Conservation (phyloP, 2,888 invertebrate genomes). For the Leucophora obtusa region DNA sequence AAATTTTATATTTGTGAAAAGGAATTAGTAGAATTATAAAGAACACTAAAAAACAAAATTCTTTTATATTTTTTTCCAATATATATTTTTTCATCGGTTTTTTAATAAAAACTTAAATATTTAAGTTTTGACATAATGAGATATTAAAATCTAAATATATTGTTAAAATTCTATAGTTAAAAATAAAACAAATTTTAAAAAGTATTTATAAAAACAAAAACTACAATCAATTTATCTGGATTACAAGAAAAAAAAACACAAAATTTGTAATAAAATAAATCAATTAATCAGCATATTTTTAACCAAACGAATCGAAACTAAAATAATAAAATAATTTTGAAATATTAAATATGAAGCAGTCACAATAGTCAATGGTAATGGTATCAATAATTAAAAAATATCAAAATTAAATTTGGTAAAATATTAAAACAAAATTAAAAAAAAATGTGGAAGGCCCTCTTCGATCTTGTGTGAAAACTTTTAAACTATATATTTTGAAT, state of each 20-base stretch:
- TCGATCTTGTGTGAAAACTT: too few species aligned
- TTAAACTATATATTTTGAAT: too few species aligned
- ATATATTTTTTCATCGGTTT: neutral
- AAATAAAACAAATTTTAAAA: slow-evolving; percentile 3
- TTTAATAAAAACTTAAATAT: neutral
- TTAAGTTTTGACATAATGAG: slow-evolving; percentile 18
- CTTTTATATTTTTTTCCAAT: neutral
- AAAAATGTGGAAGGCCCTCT: too few species aligned
- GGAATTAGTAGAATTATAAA: slow-evolving; percentile 38
- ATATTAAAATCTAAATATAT: slow-evolving; percentile 9
- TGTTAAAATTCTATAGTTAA: slow-evolving; percentile 44
- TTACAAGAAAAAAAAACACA: neutral
- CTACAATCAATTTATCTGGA: slow-evolving; percentile 41
- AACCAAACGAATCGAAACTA: slow-evolving; percentile 15
- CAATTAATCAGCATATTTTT: slow-evolving; percentile 52
- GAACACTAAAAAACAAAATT: slow-evolving; percentile 2
- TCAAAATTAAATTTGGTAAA: slow-evolving; percentile 23
- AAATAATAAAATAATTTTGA: slow-evolving; percentile 31
- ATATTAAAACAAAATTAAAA: too few species aligned
- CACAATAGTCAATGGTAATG: slow-evolving; percentile 56
- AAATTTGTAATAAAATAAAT: slow-evolving; percentile 34
- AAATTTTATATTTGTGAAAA: slow-evolving; percentile 46
- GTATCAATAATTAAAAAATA: slow-evolving; percentile 9
- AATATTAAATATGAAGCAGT: slow-evolving; percentile 48
- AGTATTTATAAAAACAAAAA: slow-evolving; percentile 34